Conservation (phyloP, 2,113 vertebrate genomes). For the Solea senegalensis region DNA sequence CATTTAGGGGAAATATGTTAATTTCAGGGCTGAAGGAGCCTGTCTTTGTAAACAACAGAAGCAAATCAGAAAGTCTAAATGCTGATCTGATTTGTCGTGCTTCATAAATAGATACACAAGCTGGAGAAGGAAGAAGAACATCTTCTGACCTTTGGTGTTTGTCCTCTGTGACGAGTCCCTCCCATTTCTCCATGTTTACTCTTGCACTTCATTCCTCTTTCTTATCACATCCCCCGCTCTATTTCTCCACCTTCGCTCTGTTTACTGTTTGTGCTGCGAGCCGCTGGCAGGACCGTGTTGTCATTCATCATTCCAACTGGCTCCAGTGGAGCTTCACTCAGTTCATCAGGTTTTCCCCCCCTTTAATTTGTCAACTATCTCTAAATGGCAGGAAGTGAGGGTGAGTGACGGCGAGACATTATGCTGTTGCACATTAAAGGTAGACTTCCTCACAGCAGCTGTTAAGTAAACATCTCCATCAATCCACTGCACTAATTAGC, state of each 20-base stretch:
- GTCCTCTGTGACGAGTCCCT: constrained; percentile 23
- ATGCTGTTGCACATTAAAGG: background rate
- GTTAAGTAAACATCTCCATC: constrained; percentile 14
- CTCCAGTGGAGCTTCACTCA: constrained; percentile 54
- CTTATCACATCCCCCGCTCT: constrained; percentile 46
- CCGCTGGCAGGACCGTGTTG: constrained; percentile 52
- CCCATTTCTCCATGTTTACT: constrained; percentile 33
- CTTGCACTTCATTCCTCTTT: constrained; percentile 45
- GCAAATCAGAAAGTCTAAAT: constrained; percentile 16
- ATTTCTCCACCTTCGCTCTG: constrained; percentile 57
- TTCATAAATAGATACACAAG: constrained; percentile 34
- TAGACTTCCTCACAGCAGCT: background rate
- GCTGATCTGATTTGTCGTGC: constrained; percentile 7
- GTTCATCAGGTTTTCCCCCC: constrained; percentile 14
- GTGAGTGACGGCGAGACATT: background rate
- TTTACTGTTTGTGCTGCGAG: constrained; percentile 62
- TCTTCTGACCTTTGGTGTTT: constrained; percentile 47
- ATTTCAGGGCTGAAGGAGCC: background rate
- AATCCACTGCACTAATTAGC: constrained; percentile 39
- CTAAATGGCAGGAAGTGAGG: constrained; percentile 10
- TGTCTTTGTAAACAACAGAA: background rate
- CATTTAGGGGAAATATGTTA: background rate
- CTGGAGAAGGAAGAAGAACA: constrained; percentile 5
- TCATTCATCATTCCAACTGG: constrained; percentile 66
- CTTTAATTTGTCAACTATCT: constrained; percentile 7